Evolutionary conservation across 2,797 vertebrate species (phyloP).

Genomic region (Chiloscyllium punctatum): DNA sequence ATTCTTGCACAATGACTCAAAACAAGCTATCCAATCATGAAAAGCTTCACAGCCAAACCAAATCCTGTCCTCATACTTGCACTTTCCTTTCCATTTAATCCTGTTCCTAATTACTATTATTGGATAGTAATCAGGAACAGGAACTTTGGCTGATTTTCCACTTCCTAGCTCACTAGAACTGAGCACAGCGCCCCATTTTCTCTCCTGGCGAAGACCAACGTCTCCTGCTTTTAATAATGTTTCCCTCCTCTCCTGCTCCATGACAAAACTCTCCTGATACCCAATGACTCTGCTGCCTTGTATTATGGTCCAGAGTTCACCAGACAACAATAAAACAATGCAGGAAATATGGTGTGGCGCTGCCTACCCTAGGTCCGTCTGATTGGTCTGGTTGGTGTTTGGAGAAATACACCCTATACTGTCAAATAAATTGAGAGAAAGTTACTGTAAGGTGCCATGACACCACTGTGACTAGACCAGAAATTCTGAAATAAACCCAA

Average conservation of each 20-base stretch:
- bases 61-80: background rate
- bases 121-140: background rate
- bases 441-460: background rate
- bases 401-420: background rate
- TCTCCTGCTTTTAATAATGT: background rate
- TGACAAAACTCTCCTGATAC: background rate
- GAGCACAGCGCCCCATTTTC: background rate
- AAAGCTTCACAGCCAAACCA: background rate
- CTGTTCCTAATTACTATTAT: background rate
- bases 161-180: background rate
- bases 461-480: conserved; percentile 3
- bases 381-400: background rate
- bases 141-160: background rate
- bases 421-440: conserved; percentile 17
- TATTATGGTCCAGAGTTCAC: background rate
- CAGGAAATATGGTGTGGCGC: background rate
- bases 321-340: background rate
- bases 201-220: background rate
- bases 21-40: background rate
- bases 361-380: background rate
- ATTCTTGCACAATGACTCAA: background rate
- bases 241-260: background rate
- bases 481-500: conserved; percentile 6
- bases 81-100: background rate
- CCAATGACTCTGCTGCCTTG: background rate